Conservation (phyloP, 2,113 vertebrate genomes). For the Ptychochromis oligacanthus region DNA sequence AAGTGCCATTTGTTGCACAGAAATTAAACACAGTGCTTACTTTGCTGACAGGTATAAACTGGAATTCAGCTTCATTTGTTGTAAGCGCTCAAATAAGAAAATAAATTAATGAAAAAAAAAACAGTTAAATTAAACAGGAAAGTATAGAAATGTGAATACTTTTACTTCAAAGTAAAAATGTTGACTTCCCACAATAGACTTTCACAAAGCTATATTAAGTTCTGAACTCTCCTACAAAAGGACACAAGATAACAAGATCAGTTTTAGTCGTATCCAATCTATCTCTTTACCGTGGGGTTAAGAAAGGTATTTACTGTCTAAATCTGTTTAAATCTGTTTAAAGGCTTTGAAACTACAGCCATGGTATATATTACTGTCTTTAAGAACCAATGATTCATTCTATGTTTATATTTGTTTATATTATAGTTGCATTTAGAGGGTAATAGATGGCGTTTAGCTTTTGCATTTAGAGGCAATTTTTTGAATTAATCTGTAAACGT, state of each 20-base stretch:
- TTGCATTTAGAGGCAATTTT: not conserved
- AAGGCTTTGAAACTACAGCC: slow-evolving; percentile 46
- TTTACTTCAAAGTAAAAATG: not conserved
- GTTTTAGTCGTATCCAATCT: slow-evolving; percentile 43
- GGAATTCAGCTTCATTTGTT: not conserved
- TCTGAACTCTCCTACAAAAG: slow-evolving; percentile 44
- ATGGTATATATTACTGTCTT: slow-evolving; percentile 19
- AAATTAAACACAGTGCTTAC: not conserved
- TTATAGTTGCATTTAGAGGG: not conserved
- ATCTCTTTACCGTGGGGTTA: slow-evolving; percentile 63
- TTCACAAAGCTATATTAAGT: slow-evolving; percentile 39
- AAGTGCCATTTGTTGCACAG: not conserved
- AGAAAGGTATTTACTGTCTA: slow-evolving; percentile 57
- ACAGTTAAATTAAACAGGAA: no score
- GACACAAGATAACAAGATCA: slow-evolving; percentile 64
- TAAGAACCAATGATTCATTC: not conserved
- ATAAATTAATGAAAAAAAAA: not conserved
- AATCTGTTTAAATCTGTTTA: slow-evolving; percentile 69
- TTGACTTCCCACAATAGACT: not conserved
- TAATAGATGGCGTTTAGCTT: not conserved
- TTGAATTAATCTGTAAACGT: not conserved
- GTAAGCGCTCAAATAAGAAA: not conserved
- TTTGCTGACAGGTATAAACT: not conserved
- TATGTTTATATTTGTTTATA: not conserved
- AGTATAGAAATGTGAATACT: not conserved